phyloP scores from a whole-genome alignment of 2,888 invertebrate genomes.

The Plagodis dolabraria region DNA sequence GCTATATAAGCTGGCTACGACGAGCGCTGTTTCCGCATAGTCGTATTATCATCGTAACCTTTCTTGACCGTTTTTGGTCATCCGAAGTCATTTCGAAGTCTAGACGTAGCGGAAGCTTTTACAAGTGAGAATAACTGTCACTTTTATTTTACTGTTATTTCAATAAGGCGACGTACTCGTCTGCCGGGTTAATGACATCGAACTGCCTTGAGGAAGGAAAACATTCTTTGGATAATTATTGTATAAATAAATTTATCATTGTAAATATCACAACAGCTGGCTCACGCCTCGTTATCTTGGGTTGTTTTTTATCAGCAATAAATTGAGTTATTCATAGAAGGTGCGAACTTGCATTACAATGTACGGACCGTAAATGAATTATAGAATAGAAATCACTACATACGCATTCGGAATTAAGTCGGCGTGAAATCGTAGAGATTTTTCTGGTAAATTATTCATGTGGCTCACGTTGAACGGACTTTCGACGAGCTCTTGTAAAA shows the following conservation, averaged over 20 bases:
- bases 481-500: conserved; percentile 79
- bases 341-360: conserved; percentile 63
- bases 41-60: conserved; percentile 23
- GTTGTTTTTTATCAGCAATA: conserved; percentile 27
- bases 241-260: conserved; percentile 10
- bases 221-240: conserved; percentile 12
- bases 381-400: conserved; percentile 75
- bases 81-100: conserved; percentile 21
- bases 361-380: conserved; percentile 72
- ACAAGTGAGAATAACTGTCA: conserved; percentile 30
- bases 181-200: conserved; percentile 53
- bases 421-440: conserved; percentile 84
- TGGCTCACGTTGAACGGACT: conserved; percentile 77
- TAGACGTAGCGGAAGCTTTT: conserved; percentile 28
- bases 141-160: conserved; percentile 33
- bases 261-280: conserved; percentile 11
- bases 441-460: conserved; percentile 85
- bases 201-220: conserved; percentile 48
- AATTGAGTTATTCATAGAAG: conserved; percentile 50
- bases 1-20: conserved; percentile 31
- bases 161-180: conserved; percentile 44
- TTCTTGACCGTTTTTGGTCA: conserved; percentile 13
- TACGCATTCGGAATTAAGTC: conserved; percentile 79
- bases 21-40: conserved; percentile 39
- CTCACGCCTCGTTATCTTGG: not conserved